Percentiles rank a stretch among this genome's conserved stretches.
Conservation (phyloP, 1,140 invertebrate genomes). For the Zaprionus davidi region DNA sequence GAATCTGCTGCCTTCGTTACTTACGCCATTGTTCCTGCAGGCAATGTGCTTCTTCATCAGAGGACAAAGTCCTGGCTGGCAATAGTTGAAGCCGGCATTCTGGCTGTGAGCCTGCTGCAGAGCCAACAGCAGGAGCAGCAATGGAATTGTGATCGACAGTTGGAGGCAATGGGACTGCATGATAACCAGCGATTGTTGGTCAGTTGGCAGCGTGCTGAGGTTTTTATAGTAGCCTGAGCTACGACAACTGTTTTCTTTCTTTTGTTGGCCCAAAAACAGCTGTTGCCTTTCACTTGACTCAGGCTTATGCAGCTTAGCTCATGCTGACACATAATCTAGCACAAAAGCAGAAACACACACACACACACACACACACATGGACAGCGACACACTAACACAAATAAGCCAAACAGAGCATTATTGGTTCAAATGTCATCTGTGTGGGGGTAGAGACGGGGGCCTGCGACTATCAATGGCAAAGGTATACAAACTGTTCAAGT, state of each 20-base stretch:
- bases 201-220: not conserved
- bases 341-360: slow-evolving; percentile 28
- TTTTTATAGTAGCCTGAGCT: slow-evolving; percentile 50
- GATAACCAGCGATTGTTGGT: slow-evolving; percentile 23
- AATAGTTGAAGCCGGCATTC: slow-evolving; percentile 45
- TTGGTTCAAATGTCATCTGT: slow-evolving; percentile 56
- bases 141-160: slow-evolving; percentile 6
- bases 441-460: slow-evolving; percentile 29
- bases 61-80: slow-evolving; percentile 45
- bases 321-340: slow-evolving; percentile 29
- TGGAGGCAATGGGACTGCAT: slow-evolving; percentile 27
- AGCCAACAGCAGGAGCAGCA: slow-evolving; percentile 18
- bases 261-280: slow-evolving; percentile 32
- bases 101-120: slow-evolving; percentile 9
- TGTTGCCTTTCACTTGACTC: slow-evolving; percentile 26
- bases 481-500: slow-evolving; percentile 50
- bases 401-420: slow-evolving; percentile 42
- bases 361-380: not conserved
- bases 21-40: slow-evolving; percentile 60
- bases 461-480: slow-evolving; percentile 67
- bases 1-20: slow-evolving; percentile 5
- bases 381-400: slow-evolving; percentile 21
- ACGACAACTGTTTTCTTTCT: slow-evolving; percentile 62
- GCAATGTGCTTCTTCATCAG: slow-evolving; percentile 55
- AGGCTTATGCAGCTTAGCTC: slow-evolving; percentile 34